Percentiles rank a stretch among this genome's conserved stretches.
Evolutionary conservation across 92 coral and sea anemone genomes (phyloP).

Genomic region (Blastomussa wellsi): DNA sequence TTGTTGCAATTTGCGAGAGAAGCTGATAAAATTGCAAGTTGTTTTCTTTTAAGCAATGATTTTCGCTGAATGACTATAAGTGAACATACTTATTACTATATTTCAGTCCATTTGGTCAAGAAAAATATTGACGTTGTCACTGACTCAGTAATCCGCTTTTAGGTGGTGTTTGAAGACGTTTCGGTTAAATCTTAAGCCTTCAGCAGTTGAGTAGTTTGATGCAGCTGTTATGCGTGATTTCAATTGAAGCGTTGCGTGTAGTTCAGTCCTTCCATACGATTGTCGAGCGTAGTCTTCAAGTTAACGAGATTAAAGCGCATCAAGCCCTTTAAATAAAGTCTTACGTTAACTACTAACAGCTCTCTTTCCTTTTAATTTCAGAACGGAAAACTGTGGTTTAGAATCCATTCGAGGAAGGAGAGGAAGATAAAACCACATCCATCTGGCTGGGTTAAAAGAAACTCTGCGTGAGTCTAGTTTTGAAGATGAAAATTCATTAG

Average conservation of each 20-base stretch:
- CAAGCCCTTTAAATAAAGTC: too few relatives aligned
- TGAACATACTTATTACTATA: too few relatives aligned
- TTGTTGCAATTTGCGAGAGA: neutral
- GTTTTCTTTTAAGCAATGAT: neutral
- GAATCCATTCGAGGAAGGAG: neutral
- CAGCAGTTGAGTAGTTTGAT: too few relatives aligned
- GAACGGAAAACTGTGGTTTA: constrained; percentile 5
- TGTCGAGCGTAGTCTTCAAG: too few relatives aligned
- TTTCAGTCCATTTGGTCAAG: too few relatives aligned
- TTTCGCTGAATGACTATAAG: neutral
- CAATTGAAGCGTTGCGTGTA: too few relatives aligned
- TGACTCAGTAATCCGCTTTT: too few relatives aligned
- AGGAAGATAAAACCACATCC: constrained; percentile 6
- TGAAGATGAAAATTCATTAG: neutral
- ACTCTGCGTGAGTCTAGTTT: neutral
- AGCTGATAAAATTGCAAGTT: neutral
- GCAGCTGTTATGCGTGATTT: too few relatives aligned
- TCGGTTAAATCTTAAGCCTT: too few relatives aligned
- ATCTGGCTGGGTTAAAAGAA: neutral
- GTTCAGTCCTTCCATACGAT: too few relatives aligned
- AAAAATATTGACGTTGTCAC: too few relatives aligned
- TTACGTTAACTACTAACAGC: neutral
- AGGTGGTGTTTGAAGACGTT: too few relatives aligned
- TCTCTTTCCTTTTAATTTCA: neutral
- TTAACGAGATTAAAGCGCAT: neutral